Percentiles rank a stretch among this genome's conserved stretches.
Conservation (phyloP, 37 sponge, comb jelly and placozoan genomes). For the Hexactinellida sp. region DNA sequence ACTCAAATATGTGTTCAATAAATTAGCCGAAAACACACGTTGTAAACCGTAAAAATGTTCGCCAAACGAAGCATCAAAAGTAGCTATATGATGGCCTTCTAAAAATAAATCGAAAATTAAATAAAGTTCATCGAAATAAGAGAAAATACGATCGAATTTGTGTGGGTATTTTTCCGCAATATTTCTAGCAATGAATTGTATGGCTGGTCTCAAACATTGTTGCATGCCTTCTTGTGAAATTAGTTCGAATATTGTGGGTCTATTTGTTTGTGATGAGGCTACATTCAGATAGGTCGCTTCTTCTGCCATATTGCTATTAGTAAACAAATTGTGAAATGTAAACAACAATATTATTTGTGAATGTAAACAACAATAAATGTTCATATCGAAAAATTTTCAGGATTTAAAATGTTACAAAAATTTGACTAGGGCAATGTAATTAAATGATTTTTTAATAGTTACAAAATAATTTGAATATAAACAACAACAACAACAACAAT, state of each 20-base stretch:
- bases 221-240: neutral
- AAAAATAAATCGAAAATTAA: slow-evolving; percentile 2
- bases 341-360: too few relatives aligned
- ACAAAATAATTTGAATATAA: too few relatives aligned
- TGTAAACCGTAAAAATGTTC: slow-evolving; percentile 7
- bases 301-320: neutral
- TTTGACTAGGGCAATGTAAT: too few relatives aligned
- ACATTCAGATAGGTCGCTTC: neutral
- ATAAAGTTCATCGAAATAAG: neutral
- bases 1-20: neutral
- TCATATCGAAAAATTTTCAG: too few relatives aligned
- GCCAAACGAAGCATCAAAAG: neutral
- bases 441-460: too few relatives aligned
- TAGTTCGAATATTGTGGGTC: neutral
- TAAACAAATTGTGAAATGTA: too few relatives aligned
- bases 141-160: neutral
- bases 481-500: too few relatives aligned
- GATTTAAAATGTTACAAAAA: too few relatives aligned
- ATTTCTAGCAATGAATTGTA: neutral
- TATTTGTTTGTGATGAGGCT: neutral
- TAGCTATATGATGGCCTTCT: neutral
- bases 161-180: neutral
- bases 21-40: neutral
- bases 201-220: neutral
- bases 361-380: too few relatives aligned